A percentile compares a stretch with the other conserved stretches of the same genome.
Conservation (phyloP, 2,113 vertebrate genomes). For the Rhinoptilus africanus region DNA sequence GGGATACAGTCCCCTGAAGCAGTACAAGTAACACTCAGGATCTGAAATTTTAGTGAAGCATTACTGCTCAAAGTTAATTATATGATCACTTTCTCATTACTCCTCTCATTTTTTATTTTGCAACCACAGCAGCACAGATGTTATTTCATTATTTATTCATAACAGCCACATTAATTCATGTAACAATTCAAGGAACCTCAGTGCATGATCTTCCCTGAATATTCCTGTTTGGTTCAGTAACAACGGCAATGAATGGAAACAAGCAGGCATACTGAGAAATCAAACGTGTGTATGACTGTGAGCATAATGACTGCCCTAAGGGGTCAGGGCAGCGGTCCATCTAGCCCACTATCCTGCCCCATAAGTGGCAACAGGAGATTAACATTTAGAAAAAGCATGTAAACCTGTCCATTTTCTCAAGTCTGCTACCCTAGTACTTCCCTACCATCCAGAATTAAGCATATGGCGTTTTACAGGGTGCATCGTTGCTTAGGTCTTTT, state of each 20-base stretch:
- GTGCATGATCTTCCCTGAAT: background rate
- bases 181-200: background rate
- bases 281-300: background rate
- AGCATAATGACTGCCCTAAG: background rate
- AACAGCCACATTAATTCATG: background rate
- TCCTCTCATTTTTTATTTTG: background rate
- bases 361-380: background rate
- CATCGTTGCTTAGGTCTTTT: background rate
- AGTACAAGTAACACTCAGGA: background rate
- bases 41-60: background rate
- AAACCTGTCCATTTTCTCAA: background rate
- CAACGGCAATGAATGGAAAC: background rate
- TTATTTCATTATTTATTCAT: conserved; percentile 9
- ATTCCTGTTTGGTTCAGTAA: background rate
- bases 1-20: background rate
- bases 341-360: background rate
- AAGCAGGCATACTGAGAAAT: background rate
- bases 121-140: background rate
- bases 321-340: background rate
- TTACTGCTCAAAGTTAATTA: background rate
- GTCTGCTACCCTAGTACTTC: background rate
- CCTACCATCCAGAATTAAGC: background rate
- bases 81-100: background rate
- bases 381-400: background rate
- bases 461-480: background rate